Evolutionary conservation across 2,888 invertebrate genomes (phyloP), one percentile per base, ranked within the genome.

Genomic region (Ophion slaviceki): DNA sequence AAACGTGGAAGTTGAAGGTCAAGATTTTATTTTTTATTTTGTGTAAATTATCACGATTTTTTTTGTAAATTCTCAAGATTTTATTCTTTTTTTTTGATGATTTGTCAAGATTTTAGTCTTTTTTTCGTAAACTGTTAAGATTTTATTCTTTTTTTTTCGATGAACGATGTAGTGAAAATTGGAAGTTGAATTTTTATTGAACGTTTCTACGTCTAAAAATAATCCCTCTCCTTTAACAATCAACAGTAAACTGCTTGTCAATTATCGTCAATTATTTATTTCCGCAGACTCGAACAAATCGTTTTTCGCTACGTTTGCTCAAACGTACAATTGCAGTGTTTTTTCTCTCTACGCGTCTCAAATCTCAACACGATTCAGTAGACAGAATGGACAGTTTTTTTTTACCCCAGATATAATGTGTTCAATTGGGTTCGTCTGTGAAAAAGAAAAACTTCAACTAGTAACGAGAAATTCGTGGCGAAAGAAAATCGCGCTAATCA

Each of bases 401-500:
- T 79, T 74, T 75, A 68, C 67, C 75, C 66, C 75, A 76, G 79
- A 72, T 45, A 67, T 77, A 76, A 82, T 82, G 82, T 82, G 80
- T 82, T 85, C 85, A 85, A 67, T 82, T 57, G 53, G 53, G 79
- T 74, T 80, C 78, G 79, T 81, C 71, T 61, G 71, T 6, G 24
- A 80, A 71, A 17, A 57, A 3, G 28, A 59, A 77, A 59, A 68
- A 66, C 2, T 32, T 61, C 59, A 53, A 36, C 53, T 59, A 40
- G 62, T 64, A 57, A 76, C 62, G 77, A 80, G 68, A 75, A 77
- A 83, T 76, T 80, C 32, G 28, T 86, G 64, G 64, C 72, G 72
- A 74, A 80, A 80, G 61, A 45, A 62, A 75, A 71, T 62, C 62
- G 57, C 71, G 77, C 64, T 66, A 66, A 62, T 75, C 61, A 74